A percentile compares a stretch with the other conserved stretches of the same genome.
These are phyloP conservation scores for Therioaphis trifolii DNA, from an alignment of 2,888 invertebrate species.

Conservation along the genomic window DNA sequence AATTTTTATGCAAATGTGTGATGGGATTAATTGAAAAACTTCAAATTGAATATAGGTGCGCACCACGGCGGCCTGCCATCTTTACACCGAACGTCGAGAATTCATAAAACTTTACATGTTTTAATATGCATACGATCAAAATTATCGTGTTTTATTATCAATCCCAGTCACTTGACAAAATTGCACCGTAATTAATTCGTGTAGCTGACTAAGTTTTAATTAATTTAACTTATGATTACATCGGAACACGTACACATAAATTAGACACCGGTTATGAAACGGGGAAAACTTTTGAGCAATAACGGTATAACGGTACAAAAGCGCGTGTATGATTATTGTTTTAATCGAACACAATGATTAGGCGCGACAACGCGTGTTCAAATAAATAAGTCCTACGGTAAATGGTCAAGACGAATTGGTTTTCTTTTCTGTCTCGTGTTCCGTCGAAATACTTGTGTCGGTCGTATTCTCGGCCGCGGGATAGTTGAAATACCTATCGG, in stretches of 20 bases:
- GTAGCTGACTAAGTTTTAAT: conserved; percentile 41
- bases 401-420: too few species aligned
- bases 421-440: too few species aligned
- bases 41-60: neutral
- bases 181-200: conserved; percentile 28
- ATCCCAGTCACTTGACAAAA: neutral
- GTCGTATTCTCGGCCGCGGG: neutral
- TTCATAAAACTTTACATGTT: conserved; percentile 21
- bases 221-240: conserved; percentile 2
- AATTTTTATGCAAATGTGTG: too few species aligned
- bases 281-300: neutral
- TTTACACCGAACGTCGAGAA: neutral
- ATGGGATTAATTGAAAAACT: conserved; percentile 48
- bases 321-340: too few species aligned
- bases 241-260: neutral
- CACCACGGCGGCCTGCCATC: neutral
- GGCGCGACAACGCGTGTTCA: too few species aligned
- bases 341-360: too few species aligned
- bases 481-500: neutral
- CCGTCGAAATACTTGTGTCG: too few species aligned
- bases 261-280: conserved; percentile 1
- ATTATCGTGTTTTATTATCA: conserved; percentile 24
- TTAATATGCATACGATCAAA: conserved; percentile 42
- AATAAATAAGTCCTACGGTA: too few species aligned
- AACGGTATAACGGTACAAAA: too few species aligned